Base-by-base conservation (phyloP, 23 tunicate species). In the Phallusia fumigata region DNA sequence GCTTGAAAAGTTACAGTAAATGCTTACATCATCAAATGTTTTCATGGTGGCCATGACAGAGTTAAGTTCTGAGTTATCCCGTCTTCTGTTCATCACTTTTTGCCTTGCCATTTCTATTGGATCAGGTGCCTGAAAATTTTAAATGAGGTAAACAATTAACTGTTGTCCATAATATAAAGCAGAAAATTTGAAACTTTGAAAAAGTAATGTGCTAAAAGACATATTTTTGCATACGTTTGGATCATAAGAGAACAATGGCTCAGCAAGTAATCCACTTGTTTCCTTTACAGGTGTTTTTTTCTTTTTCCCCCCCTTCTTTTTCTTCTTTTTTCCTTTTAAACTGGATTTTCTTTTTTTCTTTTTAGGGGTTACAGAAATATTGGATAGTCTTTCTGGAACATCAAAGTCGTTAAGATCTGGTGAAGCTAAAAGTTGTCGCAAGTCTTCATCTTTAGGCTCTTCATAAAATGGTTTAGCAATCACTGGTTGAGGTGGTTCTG, bases 391-490 rank as follows among this genome's bases (percentile, higher is more conserved):
- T 31, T 19, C 82, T 22, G 91, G 86, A 75, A 65, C 65, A 19
- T 40, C 73, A 45, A 87, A 87, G 8, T 76, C 86, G 6, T 36
- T 3, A 26, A 87, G 65, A 35, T 87, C 91, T 16, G 91, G 91
- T 50, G 86, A 44, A 24, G 82, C 64, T 52, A 87, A 53, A 28
- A 87, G 58, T 40, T 76, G 76, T 22, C 78, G 34, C 50, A 87
- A 51, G 73, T 87, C 78, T 76, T 81, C 86, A 82, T 87, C 91
- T 13, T 36, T 64, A 8, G 91, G 91, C n/a, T 87, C 91, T 40
- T 76, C 77, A 75, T 87, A 87, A 19, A 81, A 33, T 0, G 80
- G 69, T 58, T 58, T 58, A 13, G 1, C 13, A 13, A 24, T 22
- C 28, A 24, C 69, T 58, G 69, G 69, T 21, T 1, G 69, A 6